Base-by-base conservation (phyloP, 1,140 invertebrate genomes). In the Zaprionus gabonicus region DNA sequence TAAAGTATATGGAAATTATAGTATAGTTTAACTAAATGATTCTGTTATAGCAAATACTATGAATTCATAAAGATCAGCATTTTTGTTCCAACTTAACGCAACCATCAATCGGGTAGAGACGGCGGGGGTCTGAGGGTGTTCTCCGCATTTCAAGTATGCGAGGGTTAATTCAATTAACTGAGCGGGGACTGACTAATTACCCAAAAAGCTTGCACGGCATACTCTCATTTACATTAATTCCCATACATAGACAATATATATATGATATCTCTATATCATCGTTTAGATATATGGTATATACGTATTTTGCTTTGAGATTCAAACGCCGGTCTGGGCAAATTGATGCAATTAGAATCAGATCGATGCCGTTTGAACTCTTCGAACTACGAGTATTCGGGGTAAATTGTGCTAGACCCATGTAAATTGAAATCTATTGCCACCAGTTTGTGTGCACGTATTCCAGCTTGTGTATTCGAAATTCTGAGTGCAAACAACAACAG, bases 341-440 rank as follows among this genome's bases (percentile, higher is more conserved):
- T 57, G 28, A 56, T 38, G 46, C 75, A 86, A 80, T 86, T 77
- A 34, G 72, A 71, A 80, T 86, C 63, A 75, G 69, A 72, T 82
- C 67, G 83, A 60, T 83, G 84, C 49, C 84, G 57, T 60, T 81
- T 87, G 84, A 87, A 88, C 83, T 81, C 53, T 46, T 51, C 51
- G 71, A 88, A 88, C 88, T 83, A 23, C 23, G 23, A 23, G 23
- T 23, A 74, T 60, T 59, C 57, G 27, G 53, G 55, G 15, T 57
- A 71, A 75, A 62, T 64, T 51, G 60, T 27, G 17, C 34, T n/a
- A 53, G 76, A 53, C 51, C 58, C 41, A 58, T 71, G 57, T 69
- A 59, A 58, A 66, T 51, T 51, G 46, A 58, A 46, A 36, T 60
- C 38, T 59, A 31, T 66, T 4, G 55, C 7, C 23, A 34, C 9